phyloP scores from a whole-genome alignment of 2,113 vertebrate genomes.

The Aegypius monachus region DNA sequence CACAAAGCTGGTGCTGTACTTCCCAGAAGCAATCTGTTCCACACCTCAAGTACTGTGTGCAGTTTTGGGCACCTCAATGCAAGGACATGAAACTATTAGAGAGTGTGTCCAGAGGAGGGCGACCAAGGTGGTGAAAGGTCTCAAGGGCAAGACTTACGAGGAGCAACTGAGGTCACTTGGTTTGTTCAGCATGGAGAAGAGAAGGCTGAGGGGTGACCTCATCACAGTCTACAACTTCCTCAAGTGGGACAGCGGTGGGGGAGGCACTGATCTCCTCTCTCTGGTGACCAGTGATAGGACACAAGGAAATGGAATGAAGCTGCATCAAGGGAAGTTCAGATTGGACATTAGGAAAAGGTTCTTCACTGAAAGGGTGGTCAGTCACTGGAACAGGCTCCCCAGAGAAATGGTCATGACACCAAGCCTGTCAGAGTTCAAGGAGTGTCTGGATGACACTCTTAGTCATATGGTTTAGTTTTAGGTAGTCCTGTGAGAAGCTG shows the following conservation, averaged over 20 bases:
- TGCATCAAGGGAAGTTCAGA: no score
- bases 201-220: background rate
- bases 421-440: no score
- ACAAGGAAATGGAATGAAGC: no score
- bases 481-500: no score
- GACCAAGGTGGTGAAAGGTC: background rate
- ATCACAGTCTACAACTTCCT: background rate
- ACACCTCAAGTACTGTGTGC: background rate
- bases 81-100: background rate
- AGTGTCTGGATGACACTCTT: no score
- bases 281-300: background rate
- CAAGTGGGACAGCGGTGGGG: rapidly evolving
- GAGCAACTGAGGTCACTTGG: background rate
- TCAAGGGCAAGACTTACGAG: background rate
- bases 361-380: no score
- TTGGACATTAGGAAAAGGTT: no score
- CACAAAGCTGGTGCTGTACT: background rate
- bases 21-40: background rate
- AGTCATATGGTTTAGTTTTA: no score
- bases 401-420: no score
- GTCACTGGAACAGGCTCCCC: no score
- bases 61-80: background rate
- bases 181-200: background rate
- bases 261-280: background rate
- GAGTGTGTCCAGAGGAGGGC: background rate